Percentiles rank a stretch among this genome's conserved stretches.
These are phyloP conservation scores for Colostygia pectinataria DNA, from an alignment of 2,888 invertebrate species.

Conservation along the genomic window DNA sequence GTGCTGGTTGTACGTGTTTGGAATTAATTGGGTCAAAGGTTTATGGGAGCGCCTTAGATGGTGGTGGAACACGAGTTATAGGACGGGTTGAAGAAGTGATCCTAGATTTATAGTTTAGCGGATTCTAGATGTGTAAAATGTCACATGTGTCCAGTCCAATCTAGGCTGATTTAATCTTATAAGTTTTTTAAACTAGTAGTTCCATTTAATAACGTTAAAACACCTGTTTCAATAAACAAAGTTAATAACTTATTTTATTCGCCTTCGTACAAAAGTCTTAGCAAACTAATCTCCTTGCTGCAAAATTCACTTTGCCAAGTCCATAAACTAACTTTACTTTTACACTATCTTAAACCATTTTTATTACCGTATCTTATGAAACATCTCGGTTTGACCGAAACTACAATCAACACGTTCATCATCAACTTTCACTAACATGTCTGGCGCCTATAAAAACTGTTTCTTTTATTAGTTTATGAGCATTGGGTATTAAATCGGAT, in stretches of 20 bases:
- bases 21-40: conserved; percentile 65
- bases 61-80: conserved; percentile 1
- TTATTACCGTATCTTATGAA: conserved; percentile 2
- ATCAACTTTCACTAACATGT: conserved; percentile 50
- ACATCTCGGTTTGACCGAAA: conserved; percentile 26
- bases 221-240: too few species aligned
- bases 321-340: neutral
- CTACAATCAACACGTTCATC: conserved; percentile 32
- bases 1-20: conserved; percentile 48
- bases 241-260: too few species aligned
- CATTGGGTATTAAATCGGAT: conserved; percentile 44
- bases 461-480: conserved; percentile 41
- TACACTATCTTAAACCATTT: neutral
- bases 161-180: too few species aligned
- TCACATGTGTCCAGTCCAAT: too few species aligned
- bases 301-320: neutral
- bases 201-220: too few species aligned
- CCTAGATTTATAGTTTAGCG: neutral
- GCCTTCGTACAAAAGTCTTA: too few species aligned
- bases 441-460: conserved; percentile 48
- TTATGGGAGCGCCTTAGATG: conserved; percentile 31
- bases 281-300: too few species aligned
- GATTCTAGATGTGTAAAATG: too few species aligned
- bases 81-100: conserved; percentile 10
- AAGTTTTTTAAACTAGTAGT: too few species aligned